Evolutionary conservation across 2,113 vertebrate species (phyloP).

Genomic region (Macroglossus sobrinus): DNA sequence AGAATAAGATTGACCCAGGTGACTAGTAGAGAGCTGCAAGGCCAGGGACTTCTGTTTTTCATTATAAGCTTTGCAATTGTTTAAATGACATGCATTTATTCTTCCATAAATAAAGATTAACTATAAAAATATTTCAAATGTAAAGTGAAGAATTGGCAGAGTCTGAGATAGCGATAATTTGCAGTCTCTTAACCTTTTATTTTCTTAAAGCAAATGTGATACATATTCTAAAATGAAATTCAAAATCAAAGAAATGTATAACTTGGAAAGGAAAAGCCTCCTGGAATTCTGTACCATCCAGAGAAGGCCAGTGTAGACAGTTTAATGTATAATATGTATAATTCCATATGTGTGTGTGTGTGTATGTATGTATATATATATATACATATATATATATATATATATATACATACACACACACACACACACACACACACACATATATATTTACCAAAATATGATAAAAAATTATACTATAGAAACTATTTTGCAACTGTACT

Average conservation of each 20-base stretch:
- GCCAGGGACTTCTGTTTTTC: not conserved
- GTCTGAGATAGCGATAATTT: not conserved
- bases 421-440: no score
- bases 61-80: not conserved
- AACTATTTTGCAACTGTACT: not conserved
- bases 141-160: not conserved
- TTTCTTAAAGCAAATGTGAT: not conserved
- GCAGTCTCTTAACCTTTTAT: not conserved
- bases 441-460: not conserved
- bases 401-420: no score
- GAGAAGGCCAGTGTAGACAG: not conserved
- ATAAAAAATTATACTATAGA: not conserved
- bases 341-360: no score
- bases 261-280: not conserved
- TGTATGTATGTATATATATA: no score
- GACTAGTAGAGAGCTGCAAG: not conserved
- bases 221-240: not conserved
- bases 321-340: not conserved
- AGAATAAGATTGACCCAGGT: not conserved
- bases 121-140: not conserved
- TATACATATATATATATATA: no score
- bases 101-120: not conserved
- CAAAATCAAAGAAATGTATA: not conserved
- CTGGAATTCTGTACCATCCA: not conserved
- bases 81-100: not conserved